These are phyloP conservation scores for Chaenocephalus aceratus DNA, from an alignment of 2,113 vertebrate genomes.

Conservation along the genomic window DNA sequence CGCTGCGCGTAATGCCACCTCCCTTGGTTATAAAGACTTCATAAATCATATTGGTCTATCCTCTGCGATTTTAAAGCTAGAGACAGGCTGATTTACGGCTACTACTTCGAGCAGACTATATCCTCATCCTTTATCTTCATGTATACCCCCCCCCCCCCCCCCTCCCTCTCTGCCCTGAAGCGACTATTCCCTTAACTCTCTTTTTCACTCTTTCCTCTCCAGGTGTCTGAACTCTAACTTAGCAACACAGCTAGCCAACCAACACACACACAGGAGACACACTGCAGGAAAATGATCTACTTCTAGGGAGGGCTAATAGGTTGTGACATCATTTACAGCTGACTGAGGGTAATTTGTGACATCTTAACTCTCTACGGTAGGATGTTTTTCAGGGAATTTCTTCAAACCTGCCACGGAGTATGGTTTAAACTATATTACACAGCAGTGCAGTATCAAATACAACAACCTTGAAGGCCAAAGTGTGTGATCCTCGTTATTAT, in stretches of 20 bases:
- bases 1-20: constrained; percentile 61
- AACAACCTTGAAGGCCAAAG: constrained; percentile 1
- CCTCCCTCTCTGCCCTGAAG: constrained; percentile 18
- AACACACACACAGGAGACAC: constrained; percentile 27
- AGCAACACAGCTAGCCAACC: constrained; percentile 50
- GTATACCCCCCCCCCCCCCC: constrained; percentile 46
- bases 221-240: constrained; percentile 77
- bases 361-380: constrained; percentile 44
- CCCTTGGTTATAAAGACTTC: constrained; percentile 57
- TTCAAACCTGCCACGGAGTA: constrained; percentile 41
- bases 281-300: constrained; percentile 53
- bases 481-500: background rate
- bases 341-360: constrained; percentile 62
- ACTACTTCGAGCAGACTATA: constrained; percentile 55
- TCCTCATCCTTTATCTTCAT: constrained; percentile 70
- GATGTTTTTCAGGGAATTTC: constrained; percentile 34
- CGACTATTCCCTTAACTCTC: constrained; percentile 56
- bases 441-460: constrained; percentile 1
- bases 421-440: constrained; percentile 9
- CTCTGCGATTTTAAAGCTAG: constrained; percentile 38
- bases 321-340: constrained; percentile 76
- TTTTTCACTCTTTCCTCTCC: constrained; percentile 55
- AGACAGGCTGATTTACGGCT: constrained; percentile 71
- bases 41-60: constrained; percentile 62
- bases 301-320: constrained; percentile 68